Evolutionary conservation across 2,113 vertebrate species (phyloP).

Genomic region (Tachysurus vachellii): DNA sequence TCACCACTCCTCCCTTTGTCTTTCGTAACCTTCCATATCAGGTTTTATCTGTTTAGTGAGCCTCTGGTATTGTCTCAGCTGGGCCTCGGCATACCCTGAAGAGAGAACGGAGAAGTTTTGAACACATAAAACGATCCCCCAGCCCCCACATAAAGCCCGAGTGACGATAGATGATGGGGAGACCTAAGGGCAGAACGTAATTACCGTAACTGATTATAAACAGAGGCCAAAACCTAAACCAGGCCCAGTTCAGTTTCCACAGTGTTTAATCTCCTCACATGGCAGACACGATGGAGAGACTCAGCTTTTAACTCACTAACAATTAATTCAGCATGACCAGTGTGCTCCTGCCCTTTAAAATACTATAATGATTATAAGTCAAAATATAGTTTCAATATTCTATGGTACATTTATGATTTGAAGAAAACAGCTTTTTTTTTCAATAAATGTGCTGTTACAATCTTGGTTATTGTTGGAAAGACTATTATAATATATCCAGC

Average conservation of each 20-base stretch:
- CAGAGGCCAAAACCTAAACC: conserved; percentile 51
- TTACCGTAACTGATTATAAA: conserved; percentile 64
- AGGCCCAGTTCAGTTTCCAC: conserved; percentile 13
- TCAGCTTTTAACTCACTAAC: not conserved
- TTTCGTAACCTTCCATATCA: conserved; percentile 86
- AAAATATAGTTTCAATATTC: not conserved
- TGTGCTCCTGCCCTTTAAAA: not conserved
- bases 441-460: not conserved
- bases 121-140: conserved; percentile 12
- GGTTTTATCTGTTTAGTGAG: conserved; percentile 93
- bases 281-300: conserved; percentile 60
- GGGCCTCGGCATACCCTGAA: conserved; percentile 92
- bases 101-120: not conserved
- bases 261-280: conserved; percentile 60
- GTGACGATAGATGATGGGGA: conserved; percentile 2
- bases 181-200: conserved; percentile 26
- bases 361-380: not conserved
- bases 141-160: not conserved
- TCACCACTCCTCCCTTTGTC: conserved; percentile 83
- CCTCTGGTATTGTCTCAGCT: conserved; percentile 92
- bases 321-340: not conserved
- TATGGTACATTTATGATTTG: not conserved
- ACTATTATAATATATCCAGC: not conserved
- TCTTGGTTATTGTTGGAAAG: not conserved
- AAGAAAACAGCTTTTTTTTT: not conserved